phyloP scores from a whole-genome alignment of 2,888 invertebrate genomes.

The Agriopis aurantiaria region DNA sequence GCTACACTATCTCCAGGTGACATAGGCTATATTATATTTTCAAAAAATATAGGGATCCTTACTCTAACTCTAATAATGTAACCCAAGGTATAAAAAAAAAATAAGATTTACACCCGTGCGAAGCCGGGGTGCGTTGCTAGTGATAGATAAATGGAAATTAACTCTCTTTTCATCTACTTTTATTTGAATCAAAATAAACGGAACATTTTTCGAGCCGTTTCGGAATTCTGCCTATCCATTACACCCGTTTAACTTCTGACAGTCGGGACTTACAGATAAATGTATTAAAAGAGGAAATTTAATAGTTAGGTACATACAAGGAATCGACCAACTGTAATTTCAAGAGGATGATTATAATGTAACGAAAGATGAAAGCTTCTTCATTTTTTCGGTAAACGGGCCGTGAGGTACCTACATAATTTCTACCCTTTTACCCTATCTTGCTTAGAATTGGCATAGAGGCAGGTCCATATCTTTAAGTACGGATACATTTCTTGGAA shows the following conservation, averaged over 20 bases:
- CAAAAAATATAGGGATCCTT: too few relatives aligned
- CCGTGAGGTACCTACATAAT: constrained; percentile 34
- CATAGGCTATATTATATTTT: too few relatives aligned
- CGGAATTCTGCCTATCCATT: constrained; percentile 38
- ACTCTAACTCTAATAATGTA: too few relatives aligned
- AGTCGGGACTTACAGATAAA: constrained; percentile 32
- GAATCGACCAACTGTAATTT: constrained; percentile 35
- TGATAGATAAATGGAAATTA: constrained; percentile 10
- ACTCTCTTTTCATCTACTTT: constrained; percentile 1
- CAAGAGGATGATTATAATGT: constrained; percentile 41
- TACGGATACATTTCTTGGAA: constrained; percentile 17
- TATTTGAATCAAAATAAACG: constrained; percentile 36
- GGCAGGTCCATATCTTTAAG: constrained; percentile 17
- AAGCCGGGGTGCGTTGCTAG: too few relatives aligned
- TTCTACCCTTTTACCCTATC: constrained; percentile 33
- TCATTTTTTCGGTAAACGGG: constrained; percentile 36
- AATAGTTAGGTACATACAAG: constrained; percentile 25
- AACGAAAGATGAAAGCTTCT: constrained; percentile 42
- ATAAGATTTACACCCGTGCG: too few relatives aligned
- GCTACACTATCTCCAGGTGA: too few relatives aligned
- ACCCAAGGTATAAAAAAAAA: too few relatives aligned
- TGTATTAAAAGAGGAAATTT: constrained; percentile 21
- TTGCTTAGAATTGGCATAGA: constrained; percentile 15
- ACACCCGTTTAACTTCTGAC: constrained; percentile 39
- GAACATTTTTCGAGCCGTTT: constrained; percentile 26